These are phyloP conservation scores for Diprion similis DNA, from an alignment of 1,140 invertebrate species.

Conservation along the genomic window DNA sequence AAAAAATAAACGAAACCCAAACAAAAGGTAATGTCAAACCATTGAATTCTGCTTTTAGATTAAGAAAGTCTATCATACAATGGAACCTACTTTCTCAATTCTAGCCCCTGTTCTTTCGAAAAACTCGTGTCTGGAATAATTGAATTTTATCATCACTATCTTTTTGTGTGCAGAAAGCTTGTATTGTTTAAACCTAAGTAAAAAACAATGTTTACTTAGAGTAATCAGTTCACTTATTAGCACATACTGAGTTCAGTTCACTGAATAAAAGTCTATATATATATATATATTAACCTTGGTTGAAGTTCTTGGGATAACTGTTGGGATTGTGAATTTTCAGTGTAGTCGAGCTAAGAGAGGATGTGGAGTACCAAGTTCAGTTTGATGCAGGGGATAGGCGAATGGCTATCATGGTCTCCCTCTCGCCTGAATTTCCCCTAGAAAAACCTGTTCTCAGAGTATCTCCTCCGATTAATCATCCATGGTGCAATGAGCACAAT, in stretches of 20 bases:
- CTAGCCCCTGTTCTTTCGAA: background rate
- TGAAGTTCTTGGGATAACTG: too few species aligned
- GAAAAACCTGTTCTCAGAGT: conserved; percentile 75
- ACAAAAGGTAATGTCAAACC: too few species aligned
- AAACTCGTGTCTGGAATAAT: background rate
- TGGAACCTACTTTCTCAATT: too few species aligned
- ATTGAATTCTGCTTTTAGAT: too few species aligned
- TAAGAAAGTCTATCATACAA: too few species aligned
- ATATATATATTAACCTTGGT: background rate
- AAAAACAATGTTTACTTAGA: background rate
- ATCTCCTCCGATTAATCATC: conserved; percentile 70
- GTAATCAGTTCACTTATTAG: background rate
- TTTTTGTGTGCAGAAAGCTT: background rate
- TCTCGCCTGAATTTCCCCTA: conserved; percentile 75
- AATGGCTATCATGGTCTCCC: conserved; percentile 69
- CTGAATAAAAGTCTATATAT: background rate
- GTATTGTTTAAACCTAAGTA: background rate
- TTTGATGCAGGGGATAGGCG: conserved; percentile 69
- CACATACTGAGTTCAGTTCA: background rate
- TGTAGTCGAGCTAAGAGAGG: conserved; percentile 73
- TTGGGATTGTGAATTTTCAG: conserved; percentile 50
- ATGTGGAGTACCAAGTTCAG: conserved; percentile 74
- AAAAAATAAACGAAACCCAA: too few species aligned
- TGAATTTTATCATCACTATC: background rate
- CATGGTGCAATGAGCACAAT: conserved; percentile 72